A percentile compares a stretch with the other conserved stretches of the same genome.
Evolutionary conservation across 2,888 invertebrate species (phyloP).

Genomic region (Unio delphinus): DNA sequence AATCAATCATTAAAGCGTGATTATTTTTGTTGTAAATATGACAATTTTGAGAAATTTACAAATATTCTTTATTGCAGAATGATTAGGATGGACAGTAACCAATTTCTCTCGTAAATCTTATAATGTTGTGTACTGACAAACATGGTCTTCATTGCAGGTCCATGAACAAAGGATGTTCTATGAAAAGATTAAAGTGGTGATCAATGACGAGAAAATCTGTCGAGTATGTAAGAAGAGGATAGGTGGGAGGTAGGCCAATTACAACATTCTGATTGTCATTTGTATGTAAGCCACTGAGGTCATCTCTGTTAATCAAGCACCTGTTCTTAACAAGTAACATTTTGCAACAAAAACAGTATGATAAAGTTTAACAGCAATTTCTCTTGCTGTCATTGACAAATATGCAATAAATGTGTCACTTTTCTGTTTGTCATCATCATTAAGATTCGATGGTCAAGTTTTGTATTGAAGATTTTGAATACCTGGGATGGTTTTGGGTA

Average conservation of each 20-base stretch:
- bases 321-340: too few species aligned
- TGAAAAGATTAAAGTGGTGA: constrained; percentile 86
- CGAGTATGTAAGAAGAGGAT: constrained; percentile 94
- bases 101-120: not conserved
- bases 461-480: too few species aligned
- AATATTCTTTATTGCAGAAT: too few species aligned
- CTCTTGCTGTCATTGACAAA: not conserved
- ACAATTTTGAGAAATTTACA: too few species aligned
- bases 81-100: not conserved
- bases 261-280: not conserved
- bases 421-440: too few species aligned
- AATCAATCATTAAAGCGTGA: too few species aligned
- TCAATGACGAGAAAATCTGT: constrained; percentile 91
- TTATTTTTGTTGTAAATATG: too few species aligned
- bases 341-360: too few species aligned
- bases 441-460: too few species aligned
- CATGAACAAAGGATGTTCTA: constrained; percentile 85
- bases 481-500: too few species aligned
- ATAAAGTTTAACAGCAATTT: too few species aligned
- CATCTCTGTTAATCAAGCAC: too few species aligned
- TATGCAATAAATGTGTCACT: not conserved
- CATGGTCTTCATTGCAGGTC: constrained; percentile 73
- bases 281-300: not conserved
- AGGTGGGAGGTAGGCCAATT: constrained; percentile 81
- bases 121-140: not conserved